These are phyloP conservation scores for Pristionchus mayeri DNA, from an alignment of 2,888 invertebrate species.

Conservation along the genomic window DNA sequence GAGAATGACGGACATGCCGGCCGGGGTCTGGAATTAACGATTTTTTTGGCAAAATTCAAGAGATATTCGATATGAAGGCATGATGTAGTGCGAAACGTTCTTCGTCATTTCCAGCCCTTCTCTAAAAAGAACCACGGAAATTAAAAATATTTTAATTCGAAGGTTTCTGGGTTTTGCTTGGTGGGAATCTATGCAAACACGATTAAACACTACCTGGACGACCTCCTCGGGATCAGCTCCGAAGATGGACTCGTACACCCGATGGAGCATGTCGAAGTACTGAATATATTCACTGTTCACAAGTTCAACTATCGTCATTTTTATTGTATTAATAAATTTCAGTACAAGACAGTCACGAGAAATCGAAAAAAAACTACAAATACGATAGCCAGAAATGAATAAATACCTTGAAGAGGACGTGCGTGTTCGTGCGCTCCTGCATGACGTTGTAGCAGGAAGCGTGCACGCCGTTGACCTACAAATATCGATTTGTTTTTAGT, in stretches of 20 bases:
- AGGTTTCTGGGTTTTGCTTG: neutral
- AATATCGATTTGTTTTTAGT: neutral
- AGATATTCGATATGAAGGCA: neutral
- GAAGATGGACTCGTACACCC: neutral
- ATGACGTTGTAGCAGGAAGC: conserved; percentile 63
- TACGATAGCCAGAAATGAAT: neutral
- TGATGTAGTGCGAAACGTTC: neutral
- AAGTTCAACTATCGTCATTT: neutral
- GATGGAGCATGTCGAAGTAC: conserved; percentile 24
- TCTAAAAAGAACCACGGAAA: neutral
- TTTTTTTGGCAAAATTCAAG: neutral
- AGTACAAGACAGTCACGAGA: neutral
- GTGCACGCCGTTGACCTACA: conserved; percentile 56
- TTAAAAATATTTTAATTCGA: neutral
- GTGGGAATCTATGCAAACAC: neutral
- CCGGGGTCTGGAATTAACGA: neutral
- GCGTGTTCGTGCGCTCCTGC: conserved; percentile 61
- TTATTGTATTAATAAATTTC: neutral
- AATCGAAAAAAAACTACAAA: neutral
- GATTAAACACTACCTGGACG: neutral
- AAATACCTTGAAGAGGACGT: conserved; percentile 59
- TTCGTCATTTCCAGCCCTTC: neutral
- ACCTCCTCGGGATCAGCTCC: neutral
- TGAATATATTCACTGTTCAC: neutral
- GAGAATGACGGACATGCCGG: neutral